Evolutionary conservation across 2,797 vertebrate genomes (phyloP).

Genomic region (Apodemus agrarius): DNA sequence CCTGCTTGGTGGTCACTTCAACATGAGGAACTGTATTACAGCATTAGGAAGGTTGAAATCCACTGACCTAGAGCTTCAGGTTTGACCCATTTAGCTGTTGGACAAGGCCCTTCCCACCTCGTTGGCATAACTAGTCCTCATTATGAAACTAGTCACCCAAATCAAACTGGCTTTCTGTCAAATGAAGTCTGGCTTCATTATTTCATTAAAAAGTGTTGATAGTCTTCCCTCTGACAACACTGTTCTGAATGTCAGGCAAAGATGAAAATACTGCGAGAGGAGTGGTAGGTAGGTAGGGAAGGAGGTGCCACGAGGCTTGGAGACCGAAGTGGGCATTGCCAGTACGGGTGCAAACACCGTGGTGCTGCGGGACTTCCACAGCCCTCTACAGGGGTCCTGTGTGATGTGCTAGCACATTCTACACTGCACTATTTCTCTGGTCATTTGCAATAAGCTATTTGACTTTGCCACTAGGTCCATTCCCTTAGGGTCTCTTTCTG

Average conservation of each 20-base stretch:
- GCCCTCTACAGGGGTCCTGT: neutral
- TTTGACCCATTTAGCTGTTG: neutral
- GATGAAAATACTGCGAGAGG: neutral
- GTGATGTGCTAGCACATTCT: neutral
- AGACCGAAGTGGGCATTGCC: neutral
- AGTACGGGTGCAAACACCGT: neutral
- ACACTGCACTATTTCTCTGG: neutral
- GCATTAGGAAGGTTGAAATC: neutral
- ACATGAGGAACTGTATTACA: neutral
- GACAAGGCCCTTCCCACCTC: neutral
- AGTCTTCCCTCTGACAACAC: neutral
- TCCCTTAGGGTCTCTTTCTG: neutral
- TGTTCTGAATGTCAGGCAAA: neutral
- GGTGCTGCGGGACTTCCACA: neutral
- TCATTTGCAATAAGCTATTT: conserved; percentile 1
- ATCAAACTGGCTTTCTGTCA: conserved; percentile 35
- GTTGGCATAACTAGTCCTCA: neutral
- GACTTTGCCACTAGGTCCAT: neutral
- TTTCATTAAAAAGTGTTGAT: neutral
- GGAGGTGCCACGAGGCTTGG: neutral
- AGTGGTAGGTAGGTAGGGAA: neutral
- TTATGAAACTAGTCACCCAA: conserved; percentile 9
- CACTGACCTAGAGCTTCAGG: neutral
- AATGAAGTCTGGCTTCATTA: conserved; percentile 15
- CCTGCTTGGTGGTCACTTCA: neutral